Percentiles rank a stretch among this genome's conserved stretches.
Evolutionary conservation across 2,797 vertebrate genomes (phyloP).

Genomic region (Tenualosa ilisha): DNA sequence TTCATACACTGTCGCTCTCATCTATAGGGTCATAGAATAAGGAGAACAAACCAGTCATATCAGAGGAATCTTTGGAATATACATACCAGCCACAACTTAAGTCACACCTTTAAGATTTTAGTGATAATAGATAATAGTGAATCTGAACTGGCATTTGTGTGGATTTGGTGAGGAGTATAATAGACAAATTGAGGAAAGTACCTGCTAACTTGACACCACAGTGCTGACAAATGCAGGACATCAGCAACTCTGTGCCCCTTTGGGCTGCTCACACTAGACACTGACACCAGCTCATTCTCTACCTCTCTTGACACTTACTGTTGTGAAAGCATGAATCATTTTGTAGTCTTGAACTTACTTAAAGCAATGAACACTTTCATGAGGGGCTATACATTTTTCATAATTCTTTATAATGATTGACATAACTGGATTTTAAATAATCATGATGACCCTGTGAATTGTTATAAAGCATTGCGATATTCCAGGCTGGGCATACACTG

Average conservation of each 20-base stretch:
- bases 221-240: background rate
- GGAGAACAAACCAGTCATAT: background rate
- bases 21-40: background rate
- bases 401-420: too few species aligned
- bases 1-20: background rate
- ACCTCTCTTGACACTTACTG: background rate
- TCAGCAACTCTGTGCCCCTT: background rate
- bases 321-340: background rate
- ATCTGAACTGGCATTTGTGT: background rate
- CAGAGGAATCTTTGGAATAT: background rate
- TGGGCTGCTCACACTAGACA: background rate
- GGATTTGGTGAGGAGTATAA: background rate
- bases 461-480: too few species aligned
- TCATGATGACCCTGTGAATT: too few species aligned
- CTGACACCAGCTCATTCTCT: background rate
- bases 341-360: too few species aligned
- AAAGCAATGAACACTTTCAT: too few species aligned
- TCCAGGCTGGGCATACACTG: too few species aligned
- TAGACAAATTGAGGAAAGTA: background rate
- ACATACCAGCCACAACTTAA: background rate
- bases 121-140: too few species aligned
- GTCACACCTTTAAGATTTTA: too few species aligned
- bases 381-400: too few species aligned
- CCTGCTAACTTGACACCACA: background rate
- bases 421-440: too few species aligned